A percentile compares a stretch with the other conserved stretches of the same genome.
These are phyloP conservation scores for Hypomesus transpacificus DNA, from an alignment of 2,113 vertebrate species.

Conservation along the genomic window DNA sequence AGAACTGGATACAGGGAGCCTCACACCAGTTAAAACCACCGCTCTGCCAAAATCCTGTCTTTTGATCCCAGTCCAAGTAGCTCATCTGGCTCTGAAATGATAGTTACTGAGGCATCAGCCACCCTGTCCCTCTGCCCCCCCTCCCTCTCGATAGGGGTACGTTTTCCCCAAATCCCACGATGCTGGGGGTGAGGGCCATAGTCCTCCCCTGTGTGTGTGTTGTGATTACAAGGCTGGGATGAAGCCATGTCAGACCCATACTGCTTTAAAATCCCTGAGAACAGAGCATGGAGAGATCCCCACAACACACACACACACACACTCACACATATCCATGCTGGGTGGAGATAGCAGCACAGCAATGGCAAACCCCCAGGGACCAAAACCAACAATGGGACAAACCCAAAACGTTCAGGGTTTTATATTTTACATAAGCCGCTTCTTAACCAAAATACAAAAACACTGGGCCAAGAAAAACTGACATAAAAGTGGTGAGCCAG, in stretches of 20 bases:
- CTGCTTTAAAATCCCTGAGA: constrained; percentile 38
- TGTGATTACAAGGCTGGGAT: constrained; percentile 45
- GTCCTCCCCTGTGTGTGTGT: constrained; percentile 33
- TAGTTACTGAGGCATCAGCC: constrained; percentile 23
- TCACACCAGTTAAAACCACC: constrained; percentile 27
- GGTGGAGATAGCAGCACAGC: constrained; percentile 43
- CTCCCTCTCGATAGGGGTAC: constrained; percentile 15
- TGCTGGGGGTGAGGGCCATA: constrained; percentile 40
- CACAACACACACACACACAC: constrained; percentile 23
- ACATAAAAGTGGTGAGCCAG: constrained; percentile 24
- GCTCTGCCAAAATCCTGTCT: constrained; percentile 46
- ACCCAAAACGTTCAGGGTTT: constrained; percentile 30
- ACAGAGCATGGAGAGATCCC: constrained; percentile 23
- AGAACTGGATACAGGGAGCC: constrained; percentile 16
- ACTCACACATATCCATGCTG: constrained; percentile 31
- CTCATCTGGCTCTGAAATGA: constrained; percentile 43
- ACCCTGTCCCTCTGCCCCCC: constrained; percentile 6
- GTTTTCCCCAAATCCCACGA: constrained; percentile 53
- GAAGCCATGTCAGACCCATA: constrained; percentile 45
- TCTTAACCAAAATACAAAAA: constrained; percentile 20
- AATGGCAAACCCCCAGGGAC: constrained; percentile 35
- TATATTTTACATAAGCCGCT: constrained; percentile 17
- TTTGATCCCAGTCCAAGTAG: constrained; percentile 54
- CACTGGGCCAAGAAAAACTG: constrained; percentile 8
- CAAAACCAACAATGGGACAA: constrained; percentile 37